Evolutionary conservation across 64 coral and sea anemone genomes (phyloP), one percentile per base, ranked within the genome.

Genomic region (Montipora capricornis): DNA sequence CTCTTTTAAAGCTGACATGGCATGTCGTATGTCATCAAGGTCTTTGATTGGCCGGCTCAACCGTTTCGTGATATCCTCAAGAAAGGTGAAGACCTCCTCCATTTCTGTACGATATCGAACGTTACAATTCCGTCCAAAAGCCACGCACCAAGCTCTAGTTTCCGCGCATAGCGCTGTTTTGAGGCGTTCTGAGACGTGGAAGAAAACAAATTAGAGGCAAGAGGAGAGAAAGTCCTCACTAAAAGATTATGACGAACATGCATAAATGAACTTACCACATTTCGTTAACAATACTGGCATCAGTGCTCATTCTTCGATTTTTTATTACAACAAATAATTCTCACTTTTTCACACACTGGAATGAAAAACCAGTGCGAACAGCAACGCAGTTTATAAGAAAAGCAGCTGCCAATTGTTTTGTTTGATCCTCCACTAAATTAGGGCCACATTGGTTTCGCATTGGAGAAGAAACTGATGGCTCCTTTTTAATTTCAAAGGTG

Each of bases 1-100:
- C 92, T 99, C 98, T 49, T 94, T 99, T 9, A 99, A 55, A 16
- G 92, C 89, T 24, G 51, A 62, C 98, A 99, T 99, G 12, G 98
- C 98, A 20, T 96, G 80, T 51, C 98, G 71, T 66, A 99, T 99
- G 20, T 99, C 98, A 93, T 99, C 98, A 12, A 99, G 81, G 48
- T 99, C 98, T 78, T 99, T 99, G 68, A 99, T 99, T 69, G 98
- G 98, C 87, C 98, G 79, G 77, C 89, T 96, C 4, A 99, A 86
- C 48, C 98, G 95, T 74, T 99, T 99, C 2, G 89, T 94, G 79
- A 96, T 96, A 44, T 99, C 98, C 76, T 99, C 98, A 20, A 99
- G 20, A 22, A 96, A 92, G 47, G 92, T 87, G 17, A 99, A 96
- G 16, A 96, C 95, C 68, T 94, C 92, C 71, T 99, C 98, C 98